phyloP scores from a whole-genome alignment of 1,140 invertebrate genomes.

The Drosophila pachea region DNA sequence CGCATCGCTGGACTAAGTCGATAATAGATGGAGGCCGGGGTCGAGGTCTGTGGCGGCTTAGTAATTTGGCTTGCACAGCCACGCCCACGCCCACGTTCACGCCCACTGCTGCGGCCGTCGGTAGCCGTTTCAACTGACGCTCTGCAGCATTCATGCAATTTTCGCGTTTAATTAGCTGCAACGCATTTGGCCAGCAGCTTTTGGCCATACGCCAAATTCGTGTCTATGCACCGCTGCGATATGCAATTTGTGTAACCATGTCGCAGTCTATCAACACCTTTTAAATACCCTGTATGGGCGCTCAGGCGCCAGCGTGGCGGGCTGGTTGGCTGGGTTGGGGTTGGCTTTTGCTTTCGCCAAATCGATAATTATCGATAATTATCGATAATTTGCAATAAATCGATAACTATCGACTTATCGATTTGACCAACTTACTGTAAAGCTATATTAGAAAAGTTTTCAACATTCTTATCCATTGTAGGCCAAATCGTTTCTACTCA shows the following conservation, averaged over 20 bases:
- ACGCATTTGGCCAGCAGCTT: slow-evolving; percentile 16
- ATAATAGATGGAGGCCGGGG: not conserved
- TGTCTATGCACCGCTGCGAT: slow-evolving; percentile 33
- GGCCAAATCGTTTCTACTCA: too few species aligned
- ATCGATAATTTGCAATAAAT: too few species aligned
- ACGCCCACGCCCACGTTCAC: slow-evolving; percentile 3
- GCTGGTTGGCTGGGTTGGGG: too few species aligned
- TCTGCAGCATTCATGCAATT: slow-evolving; percentile 47
- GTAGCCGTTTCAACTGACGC: slow-evolving; percentile 36
- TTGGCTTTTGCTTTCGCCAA: too few species aligned
- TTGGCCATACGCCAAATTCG: slow-evolving; percentile 58
- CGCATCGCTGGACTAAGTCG: not conserved
- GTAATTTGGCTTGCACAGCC: not conserved
- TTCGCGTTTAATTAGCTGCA: slow-evolving; percentile 72
- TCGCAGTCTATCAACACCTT: slow-evolving; percentile 73
- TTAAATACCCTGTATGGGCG: slow-evolving; percentile 32
- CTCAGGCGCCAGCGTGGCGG: not conserved
- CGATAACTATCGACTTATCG: too few species aligned
- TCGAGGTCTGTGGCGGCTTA: slow-evolving; percentile 3
- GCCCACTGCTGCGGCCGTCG: slow-evolving; percentile 8
- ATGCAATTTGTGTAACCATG: slow-evolving; percentile 73
- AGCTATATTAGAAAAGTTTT: too few species aligned
- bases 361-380: too few species aligned
- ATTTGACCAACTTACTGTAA: too few species aligned
- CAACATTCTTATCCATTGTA: too few species aligned